Conservation (phyloP, 2,888 invertebrate species). For the Rhimphoctona megacephalus region DNA sequence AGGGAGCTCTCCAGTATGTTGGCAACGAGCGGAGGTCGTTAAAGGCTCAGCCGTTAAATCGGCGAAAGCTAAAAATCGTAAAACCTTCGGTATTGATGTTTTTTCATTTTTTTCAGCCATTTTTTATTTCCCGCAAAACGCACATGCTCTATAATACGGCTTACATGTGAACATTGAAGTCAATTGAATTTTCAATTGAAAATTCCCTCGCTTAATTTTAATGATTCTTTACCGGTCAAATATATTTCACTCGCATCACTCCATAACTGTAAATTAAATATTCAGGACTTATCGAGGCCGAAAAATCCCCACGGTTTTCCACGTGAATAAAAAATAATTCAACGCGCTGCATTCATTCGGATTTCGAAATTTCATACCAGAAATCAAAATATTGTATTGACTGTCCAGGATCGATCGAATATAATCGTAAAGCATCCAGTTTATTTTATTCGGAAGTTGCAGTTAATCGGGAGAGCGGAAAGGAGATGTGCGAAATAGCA, state of each 20-base stretch:
- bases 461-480: conserved; percentile 33
- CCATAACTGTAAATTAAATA: not conserved
- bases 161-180: not conserved
- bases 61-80: conserved; percentile 81
- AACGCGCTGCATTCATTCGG: not conserved
- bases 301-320: no score
- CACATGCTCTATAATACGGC: not conserved
- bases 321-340: conserved; percentile 31
- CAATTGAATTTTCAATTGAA: not conserved
- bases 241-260: not conserved
- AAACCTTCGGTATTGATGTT: conserved; percentile 70
- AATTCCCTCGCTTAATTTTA: not conserved
- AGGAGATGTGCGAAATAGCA: conserved; percentile 4
- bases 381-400: not conserved
- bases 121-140: conserved; percentile 11
- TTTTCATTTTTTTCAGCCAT: conserved; percentile 19
- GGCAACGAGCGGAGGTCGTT: conserved; percentile 79
- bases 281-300: not conserved
- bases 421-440: conserved; percentile 21
- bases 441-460: conserved; percentile 39
- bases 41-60: conserved; percentile 83
- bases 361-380: not conserved
- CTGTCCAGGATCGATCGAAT: not conserved
- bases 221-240: not conserved
- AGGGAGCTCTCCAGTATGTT: conserved; percentile 71